phyloP scores from a whole-genome alignment of 2,797 vertebrate species.

The Spheniscus humboldti region DNA sequence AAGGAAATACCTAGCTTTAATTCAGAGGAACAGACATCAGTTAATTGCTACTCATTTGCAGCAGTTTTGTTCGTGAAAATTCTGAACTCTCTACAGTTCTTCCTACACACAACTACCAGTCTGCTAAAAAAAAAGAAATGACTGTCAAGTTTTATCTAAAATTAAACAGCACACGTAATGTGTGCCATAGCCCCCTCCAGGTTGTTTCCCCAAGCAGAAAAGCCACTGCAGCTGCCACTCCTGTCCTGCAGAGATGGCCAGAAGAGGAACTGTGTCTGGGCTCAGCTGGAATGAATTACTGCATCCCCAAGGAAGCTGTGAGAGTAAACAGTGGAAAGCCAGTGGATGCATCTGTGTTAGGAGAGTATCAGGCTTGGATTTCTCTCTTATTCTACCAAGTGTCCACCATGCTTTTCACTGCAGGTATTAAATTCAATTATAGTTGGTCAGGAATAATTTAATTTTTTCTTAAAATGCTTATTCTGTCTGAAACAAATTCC shows the following conservation, averaged over 20 bases:
- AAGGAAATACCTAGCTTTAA: not conserved
- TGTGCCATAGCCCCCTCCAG: not conserved
- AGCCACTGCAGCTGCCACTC: not conserved
- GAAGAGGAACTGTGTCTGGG: not conserved
- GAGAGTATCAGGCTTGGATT: not conserved
- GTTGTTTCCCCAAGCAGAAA: not conserved
- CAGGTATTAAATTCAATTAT: not conserved
- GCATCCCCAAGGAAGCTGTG: not conserved
- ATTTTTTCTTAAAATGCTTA: not conserved
- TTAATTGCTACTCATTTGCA: not conserved
- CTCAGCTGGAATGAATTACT: constrained; percentile 5
- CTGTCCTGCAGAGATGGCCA: not conserved
- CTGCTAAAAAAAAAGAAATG: not conserved
- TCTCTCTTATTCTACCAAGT: not conserved
- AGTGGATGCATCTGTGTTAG: not conserved
- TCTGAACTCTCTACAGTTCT: not conserved
- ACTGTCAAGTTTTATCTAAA: not conserved
- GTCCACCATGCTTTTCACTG: not conserved
- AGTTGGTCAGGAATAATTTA: not conserved
- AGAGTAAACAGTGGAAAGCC: not conserved
- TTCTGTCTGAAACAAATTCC: not conserved
- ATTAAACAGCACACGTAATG: not conserved
- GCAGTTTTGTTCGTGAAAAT: not conserved
- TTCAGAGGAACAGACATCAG: not conserved
- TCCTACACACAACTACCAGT: not conserved